Evolutionary conservation across 1,140 invertebrate species (phyloP), one percentile per base, ranked within the genome.

Genomic region (Sitophilus oryzae): DNA sequence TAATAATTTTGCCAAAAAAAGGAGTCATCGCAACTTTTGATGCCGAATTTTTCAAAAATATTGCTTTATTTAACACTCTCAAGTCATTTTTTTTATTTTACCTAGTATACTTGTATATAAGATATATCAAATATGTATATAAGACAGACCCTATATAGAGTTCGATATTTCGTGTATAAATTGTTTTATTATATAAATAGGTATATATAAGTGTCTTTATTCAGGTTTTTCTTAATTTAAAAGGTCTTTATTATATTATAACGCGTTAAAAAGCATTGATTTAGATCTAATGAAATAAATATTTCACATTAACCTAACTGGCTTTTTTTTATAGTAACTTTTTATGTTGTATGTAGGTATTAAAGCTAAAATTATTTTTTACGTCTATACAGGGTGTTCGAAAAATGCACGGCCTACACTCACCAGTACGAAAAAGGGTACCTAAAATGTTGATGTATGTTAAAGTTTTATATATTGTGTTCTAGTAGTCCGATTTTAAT

Each of bases 271-370:
- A 60, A 65, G 64, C 48, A 66, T 66, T 67, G 66, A 66, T 67
- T 67, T 64, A 67, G 66, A 67, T 58, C 62, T 62, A 58, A 59
- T 60, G 65, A 67, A 67, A 65, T 65, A 64, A 67, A 49, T 64
- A 34, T 67, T 67, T 67, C 66, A 65, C 66, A 67, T 54, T 61
- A 65, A n/a, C n/a, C n/a, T n/a, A n/a, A n/a, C n/a, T n/a, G n/a
- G n/a, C n/a, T n/a, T n/a, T n/a, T n/a, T n/a, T n/a, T n/a, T n/a
- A n/a, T n/a, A n/a, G n/a, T n/a, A n/a, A n/a, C n/a, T n/a, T n/a
- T n/a, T n/a, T n/a, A n/a, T n/a, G n/a, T n/a, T n/a, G n/a, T n/a
- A n/a, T n/a, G n/a, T n/a, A n/a, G n/a, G n/a, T n/a, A n/a, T n/a
- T n/a, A n/a, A n/a, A n/a, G n/a, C n/a, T n/a, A n/a, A n/a, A n/a